Percentiles rank a stretch among this genome's conserved stretches.
Evolutionary conservation across 2,113 vertebrate species (phyloP).

Genomic region (Poecilia latipinna): DNA sequence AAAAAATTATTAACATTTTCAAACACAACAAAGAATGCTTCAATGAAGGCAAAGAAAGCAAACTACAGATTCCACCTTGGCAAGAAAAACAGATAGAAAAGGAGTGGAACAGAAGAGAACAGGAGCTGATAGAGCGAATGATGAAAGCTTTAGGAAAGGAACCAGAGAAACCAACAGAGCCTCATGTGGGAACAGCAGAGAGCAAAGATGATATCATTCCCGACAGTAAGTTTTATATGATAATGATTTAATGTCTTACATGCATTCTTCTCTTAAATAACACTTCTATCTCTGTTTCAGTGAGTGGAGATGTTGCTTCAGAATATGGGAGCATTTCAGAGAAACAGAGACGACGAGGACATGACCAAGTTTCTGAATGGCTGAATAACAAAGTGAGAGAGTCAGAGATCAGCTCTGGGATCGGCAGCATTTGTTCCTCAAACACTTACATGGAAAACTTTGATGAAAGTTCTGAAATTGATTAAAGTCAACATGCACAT

Average conservation of each 20-base stretch:
- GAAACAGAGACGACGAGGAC: fast-evolving
- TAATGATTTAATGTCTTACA: too few relatives aligned
- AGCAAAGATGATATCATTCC: too few relatives aligned
- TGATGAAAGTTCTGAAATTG: background rate
- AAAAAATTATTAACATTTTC: fast-evolving
- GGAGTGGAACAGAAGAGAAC: too few relatives aligned
- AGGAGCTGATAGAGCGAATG: too few relatives aligned
- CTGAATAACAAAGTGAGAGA: background rate
- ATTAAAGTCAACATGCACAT: background rate
- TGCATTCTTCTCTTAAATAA: background rate
- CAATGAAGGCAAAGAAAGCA: too few relatives aligned
- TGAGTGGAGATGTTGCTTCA: background rate
- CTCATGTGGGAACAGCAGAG: too few relatives aligned
- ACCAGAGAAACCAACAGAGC: too few relatives aligned
- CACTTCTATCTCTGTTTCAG: background rate
- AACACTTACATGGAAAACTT: background rate
- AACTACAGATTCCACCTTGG: too few relatives aligned
- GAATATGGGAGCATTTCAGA: background rate
- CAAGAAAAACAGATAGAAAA: too few relatives aligned
- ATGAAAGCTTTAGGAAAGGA: too few relatives aligned
- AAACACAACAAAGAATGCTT: background rate
- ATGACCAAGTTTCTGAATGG: conserved; percentile 11
- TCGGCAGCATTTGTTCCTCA: background rate
- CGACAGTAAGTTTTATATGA: too few relatives aligned
- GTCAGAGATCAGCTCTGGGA: fast-evolving